Evolutionary conservation across 2,113 vertebrate species (phyloP).

Genomic region (Cygnus buccinator): DNA sequence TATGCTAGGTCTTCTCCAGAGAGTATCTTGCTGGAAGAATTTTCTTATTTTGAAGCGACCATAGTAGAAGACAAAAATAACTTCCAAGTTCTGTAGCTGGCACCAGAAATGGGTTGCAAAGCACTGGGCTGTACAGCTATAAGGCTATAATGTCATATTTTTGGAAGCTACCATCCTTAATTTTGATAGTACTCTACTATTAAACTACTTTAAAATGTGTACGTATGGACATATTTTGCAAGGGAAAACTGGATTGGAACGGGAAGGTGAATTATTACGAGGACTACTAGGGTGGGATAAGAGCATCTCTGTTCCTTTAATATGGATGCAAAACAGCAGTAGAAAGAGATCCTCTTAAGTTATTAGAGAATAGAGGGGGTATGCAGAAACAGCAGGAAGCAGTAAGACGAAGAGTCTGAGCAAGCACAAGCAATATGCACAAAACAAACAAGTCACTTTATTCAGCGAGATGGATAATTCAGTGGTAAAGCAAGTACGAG

Average conservation of each 20-base stretch:
- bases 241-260: neutral
- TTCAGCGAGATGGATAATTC: neutral
- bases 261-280: neutral
- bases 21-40: fast-evolving
- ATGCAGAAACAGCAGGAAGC: neutral
- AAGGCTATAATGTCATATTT: neutral
- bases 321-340: neutral
- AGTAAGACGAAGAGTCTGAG: neutral
- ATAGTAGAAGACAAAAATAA: neutral
- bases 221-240: neutral
- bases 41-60: neutral
- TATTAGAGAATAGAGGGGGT: neutral
- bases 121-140: neutral
- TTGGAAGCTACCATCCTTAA: neutral
- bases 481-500: neutral
- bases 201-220: neutral
- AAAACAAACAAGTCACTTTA: neutral
- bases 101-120: neutral
- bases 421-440: neutral
- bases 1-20: neutral
- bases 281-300: neutral
- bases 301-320: neutral
- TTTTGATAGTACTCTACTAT: neutral
- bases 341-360: neutral
- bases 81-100: neutral